Base-by-base conservation (phyloP, 2,113 vertebrate genomes). In the Nothoprocta pentlandii region DNA sequence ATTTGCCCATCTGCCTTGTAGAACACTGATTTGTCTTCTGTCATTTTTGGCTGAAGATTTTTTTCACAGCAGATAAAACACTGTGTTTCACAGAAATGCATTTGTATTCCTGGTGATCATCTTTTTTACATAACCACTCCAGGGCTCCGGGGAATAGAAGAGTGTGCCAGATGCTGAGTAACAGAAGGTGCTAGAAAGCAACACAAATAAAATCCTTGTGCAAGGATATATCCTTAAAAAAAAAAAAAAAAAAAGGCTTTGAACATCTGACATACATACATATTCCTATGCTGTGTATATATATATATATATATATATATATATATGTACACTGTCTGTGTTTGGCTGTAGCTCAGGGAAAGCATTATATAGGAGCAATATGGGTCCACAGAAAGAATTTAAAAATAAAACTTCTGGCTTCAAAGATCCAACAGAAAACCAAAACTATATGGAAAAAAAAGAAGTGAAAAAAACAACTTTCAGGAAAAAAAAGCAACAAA, bases 131-230 rank as follows among this genome's bases (percentile, higher is more conserved):
- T 44, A 25, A 86, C 34, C 71, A 0, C 34, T 92, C 63, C 30
- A 68, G 59, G 62, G 36, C 36, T 39, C 36, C 8, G 36, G 36
- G 36, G 62, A 94, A 2, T 41, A 71, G 42, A 87, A 26, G 1
- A 64, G 68, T 88, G 34, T 81, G 73, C n/a, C 54, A 96, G 78
- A 44, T 87, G 67, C 62, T 85, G 44, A 49, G 44, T 59, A 93
- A 41, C 67, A 89, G 87, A 89, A 91, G 74, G 67, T 66, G 58
- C 87, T 80, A 83, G 80, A 87, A 91, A 20, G 53, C 91, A 89
- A 79, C 19, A 76, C 12, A 22, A 82, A 69, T 87, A 73, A 87
- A 95, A 81, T 75, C 82, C 12, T 69, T 79, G 8, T 53, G 12
- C 89, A 81, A 85, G 32, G 58, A 64, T 53, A 73, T 59, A 89